Base-by-base conservation (phyloP, 2,797 vertebrate species). In the Clarias platycephalus region DNA sequence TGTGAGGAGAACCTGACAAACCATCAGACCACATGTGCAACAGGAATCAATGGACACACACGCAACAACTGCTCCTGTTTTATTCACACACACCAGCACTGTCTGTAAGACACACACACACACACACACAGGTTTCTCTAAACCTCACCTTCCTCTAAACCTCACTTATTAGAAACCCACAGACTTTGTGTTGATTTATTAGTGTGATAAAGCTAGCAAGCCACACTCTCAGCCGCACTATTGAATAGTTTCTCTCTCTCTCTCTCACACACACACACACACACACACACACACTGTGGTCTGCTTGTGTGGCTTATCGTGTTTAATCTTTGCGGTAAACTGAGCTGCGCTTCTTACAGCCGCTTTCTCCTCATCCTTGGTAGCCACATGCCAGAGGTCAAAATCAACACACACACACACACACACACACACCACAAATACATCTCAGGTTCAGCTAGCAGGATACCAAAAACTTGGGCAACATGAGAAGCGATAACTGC, bases 251-350 rank as follows among this genome's bases (percentile, higher is more conserved):
- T 37, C 16, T 31, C 28, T 31, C 16, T 31, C 28, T 40, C 37
- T 40, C 26, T 16, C 26, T 24, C 58, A 6, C 58, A 24, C 58
- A 60, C 22, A 60, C 58, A 22, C 58, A 62, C 58, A 22, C 60
- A 66, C 64, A 66, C 64, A 66, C 64, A 67, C 68, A 71, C 70
- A 72, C 70, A 49, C 40, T 84, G 82, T 82, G 87, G 87, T 88
- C 86, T 86, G 85, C 87, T 49, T 3, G 0, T 71, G 67, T 58
- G 64, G 68, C 83, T 88, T 88, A 88, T 89, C 87, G 44, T 80
- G 87, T 89, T 87, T 89, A 81, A 88, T 89, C 84, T 84, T 57
- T n/a, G 31, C 16, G 31, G 83, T 80, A 87, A 87, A 81, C 86
- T 74, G 68, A 86, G 86, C 83, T 83, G 80, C 60, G 75, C 83